phyloP scores from a whole-genome alignment of 1,140 invertebrate genomes.

The Micrasema longulum region DNA sequence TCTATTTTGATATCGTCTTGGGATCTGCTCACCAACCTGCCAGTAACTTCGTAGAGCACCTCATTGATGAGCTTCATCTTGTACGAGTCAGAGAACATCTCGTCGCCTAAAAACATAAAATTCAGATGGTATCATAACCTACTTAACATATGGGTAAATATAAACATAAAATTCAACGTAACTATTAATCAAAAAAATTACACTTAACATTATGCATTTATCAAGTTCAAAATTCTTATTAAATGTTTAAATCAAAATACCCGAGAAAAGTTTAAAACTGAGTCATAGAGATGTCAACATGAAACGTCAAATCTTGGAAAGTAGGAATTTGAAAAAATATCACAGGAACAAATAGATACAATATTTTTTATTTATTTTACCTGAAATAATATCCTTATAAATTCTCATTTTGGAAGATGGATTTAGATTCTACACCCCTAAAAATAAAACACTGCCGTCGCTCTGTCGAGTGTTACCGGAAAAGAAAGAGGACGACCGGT shows the following conservation, averaged over 20 bases:
- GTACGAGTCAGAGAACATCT: constrained; percentile 98
- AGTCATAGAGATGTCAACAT: constrained; percentile 41
- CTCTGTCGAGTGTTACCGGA: constrained; percentile 72
- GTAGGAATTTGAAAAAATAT: constrained; percentile 14
- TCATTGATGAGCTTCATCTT: constrained; percentile 94
- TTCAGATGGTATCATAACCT: constrained; percentile 21
- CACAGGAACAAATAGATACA: constrained; percentile 20
- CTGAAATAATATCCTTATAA: constrained; percentile 94
- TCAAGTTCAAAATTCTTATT: neutral
- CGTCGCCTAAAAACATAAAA: constrained; percentile 82
- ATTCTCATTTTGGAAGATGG: constrained; percentile 91
- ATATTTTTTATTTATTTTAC: constrained; percentile 67
- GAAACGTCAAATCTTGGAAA: constrained; percentile 40
- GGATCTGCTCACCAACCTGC: constrained; percentile 82
- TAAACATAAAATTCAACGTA: constrained; percentile 3
- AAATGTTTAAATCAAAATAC: neutral
- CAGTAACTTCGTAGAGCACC: constrained; percentile 95
- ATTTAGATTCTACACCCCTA: constrained; percentile 74
- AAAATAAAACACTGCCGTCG: constrained; percentile 73
- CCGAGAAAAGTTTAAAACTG: neutral
- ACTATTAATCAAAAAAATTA: neutral
- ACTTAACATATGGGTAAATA: constrained; percentile 27
- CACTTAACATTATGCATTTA: neutral
- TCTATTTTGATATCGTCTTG: constrained; percentile 84
- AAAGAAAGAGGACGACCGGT: constrained; percentile 58